Evolutionary conservation across 2,888 invertebrate genomes (phyloP).

Genomic region (Acrocera orbiculus): DNA sequence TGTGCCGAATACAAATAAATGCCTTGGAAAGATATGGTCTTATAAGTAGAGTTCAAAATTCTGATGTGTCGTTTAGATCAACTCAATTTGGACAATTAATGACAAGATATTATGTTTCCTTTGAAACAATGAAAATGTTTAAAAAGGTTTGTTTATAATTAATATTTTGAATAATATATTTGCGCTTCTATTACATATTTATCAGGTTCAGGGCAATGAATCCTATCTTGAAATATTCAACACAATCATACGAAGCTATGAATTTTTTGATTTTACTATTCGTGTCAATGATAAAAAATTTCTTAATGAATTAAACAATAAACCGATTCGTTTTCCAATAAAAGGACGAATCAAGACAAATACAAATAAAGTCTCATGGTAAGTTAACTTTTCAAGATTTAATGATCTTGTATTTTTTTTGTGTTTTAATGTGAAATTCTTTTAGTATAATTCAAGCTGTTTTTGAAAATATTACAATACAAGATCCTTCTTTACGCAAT

Average conservation of each 20-base stretch:
- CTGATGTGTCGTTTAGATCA: slow-evolving; percentile 39
- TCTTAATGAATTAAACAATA: slow-evolving; percentile 47
- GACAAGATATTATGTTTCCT: slow-evolving; percentile 51
- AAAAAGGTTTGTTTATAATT: slow-evolving; percentile 31
- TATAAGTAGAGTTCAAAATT: slow-evolving; percentile 40
- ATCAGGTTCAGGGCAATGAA: slow-evolving; percentile 42
- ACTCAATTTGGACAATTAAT: slow-evolving; percentile 49
- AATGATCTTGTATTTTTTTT: neutral
- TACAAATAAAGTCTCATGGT: slow-evolving; percentile 65
- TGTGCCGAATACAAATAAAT: slow-evolving; percentile 54
- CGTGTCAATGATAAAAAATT: slow-evolving; percentile 49
- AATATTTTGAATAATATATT: slow-evolving; percentile 6
- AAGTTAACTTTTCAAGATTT: slow-evolving; percentile 17
- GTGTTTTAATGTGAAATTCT: slow-evolving; percentile 7
- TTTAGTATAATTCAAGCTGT: slow-evolving; percentile 56
- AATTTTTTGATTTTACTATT: slow-evolving; percentile 48
- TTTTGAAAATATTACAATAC: slow-evolving; percentile 48
- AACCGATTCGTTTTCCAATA: slow-evolving; percentile 51
- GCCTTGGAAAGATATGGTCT: slow-evolving; percentile 44
- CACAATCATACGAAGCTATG: slow-evolving; percentile 42
- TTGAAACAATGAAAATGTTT: slow-evolving; percentile 58
- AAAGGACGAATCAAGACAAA: slow-evolving; percentile 49
- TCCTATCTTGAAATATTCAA: slow-evolving; percentile 36
- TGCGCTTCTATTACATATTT: slow-evolving; percentile 8
- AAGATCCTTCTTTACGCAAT: slow-evolving; percentile 48